Evolutionary conservation across 1,140 invertebrate genomes (phyloP), one percentile per base, ranked within the genome.

Genomic region (Pollicipes pollicipes): DNA sequence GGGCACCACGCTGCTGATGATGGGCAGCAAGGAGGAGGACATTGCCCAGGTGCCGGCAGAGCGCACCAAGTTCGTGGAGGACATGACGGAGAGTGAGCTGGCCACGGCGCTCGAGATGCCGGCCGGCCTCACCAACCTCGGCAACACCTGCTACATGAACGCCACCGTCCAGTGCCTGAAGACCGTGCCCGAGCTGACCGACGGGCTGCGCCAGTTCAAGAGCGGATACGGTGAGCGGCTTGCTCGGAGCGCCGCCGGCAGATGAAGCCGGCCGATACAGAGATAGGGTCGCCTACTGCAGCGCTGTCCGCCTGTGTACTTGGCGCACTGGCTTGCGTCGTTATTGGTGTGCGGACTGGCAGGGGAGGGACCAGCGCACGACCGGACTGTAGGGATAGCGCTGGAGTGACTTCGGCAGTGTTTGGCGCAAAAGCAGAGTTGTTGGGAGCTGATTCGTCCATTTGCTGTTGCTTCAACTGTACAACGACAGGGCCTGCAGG

Each of bases 101-200:
- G 93, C 93, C 0, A 86, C 87, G 73, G 91, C 89, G 83, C 70
- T 85, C 70, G 81, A 85, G 67, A 72, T 87, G 45, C 86, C 87
- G 37, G 75, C 91, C 72, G 95, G 95, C 70, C 82, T 97, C 35
- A 87, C 86, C 64, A 97, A 98, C 82, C 83, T 97, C 70, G 95
- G 93, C 8, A 99, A 99, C 80, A 98, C 97, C 6, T 99, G 97
- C 81, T 99, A 99, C 80, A 89, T 99, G 86, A 99, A 99, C 85
- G 95, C 97, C 0, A 97, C 93, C 31, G 88, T 99, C 64, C 97
- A 99, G 79, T 98, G 95, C 81, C 82, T 99, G 27, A 90, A 92
- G 80, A 90, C 90, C 76, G 93, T 99, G 68, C 94, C 95, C 66
- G 95, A 98, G 81, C 82, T 99, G 26, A 29, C 64, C 10, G 27